Base-by-base conservation (phyloP, 2,888 invertebrate genomes). In the Protophormia terraenovae region DNA sequence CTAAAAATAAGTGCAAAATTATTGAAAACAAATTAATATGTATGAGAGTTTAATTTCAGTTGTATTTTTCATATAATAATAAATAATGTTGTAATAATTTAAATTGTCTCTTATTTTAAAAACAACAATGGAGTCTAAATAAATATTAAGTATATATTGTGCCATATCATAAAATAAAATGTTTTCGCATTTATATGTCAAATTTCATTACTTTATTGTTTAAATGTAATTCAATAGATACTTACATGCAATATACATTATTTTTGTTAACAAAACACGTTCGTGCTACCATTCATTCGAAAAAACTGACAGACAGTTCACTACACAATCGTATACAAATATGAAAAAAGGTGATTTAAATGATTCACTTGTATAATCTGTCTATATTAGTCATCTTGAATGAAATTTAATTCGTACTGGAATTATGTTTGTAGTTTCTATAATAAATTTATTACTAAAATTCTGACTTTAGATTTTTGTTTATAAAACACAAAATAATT, bases 191-290 rank as follows among this genome's bases (percentile, higher is more conserved):
- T 53, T 53, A n/a, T 53, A 27, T 53, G 53, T 53, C 53, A 53
- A 53, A 14, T 53, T 27, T n/a, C 5, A 27, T 50, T 19, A 50
- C n/a, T 24, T 12, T 53, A 53, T 53, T 53, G 27, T 19, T 53
- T 27, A 27, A 27, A 53, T 27, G 53, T 53, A 24, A 27, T 53
- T 14, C 14, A 53, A 27, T 12, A 24, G 27, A 53, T 19, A 53
- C 53, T 53, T 53, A 27, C 27, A 27, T 24, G 47, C 8, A 45
- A 10, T 10, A 10, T 10, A 35, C 35, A 35, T 50, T 10, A 19
- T 19, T 62, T 62, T 22, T 24, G 62, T 24, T 38, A 22, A 38
- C 62, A 62, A 62, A 22, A 22, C 62, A 62, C 62, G 62, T 62
- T 62, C 38, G 0, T 22, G 38, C 22, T 24, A 38, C 38, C 14